Evolutionary conservation across 1,140 invertebrate species (phyloP), one percentile per base, ranked within the genome.

Genomic region (Drosophila lowei): DNA sequence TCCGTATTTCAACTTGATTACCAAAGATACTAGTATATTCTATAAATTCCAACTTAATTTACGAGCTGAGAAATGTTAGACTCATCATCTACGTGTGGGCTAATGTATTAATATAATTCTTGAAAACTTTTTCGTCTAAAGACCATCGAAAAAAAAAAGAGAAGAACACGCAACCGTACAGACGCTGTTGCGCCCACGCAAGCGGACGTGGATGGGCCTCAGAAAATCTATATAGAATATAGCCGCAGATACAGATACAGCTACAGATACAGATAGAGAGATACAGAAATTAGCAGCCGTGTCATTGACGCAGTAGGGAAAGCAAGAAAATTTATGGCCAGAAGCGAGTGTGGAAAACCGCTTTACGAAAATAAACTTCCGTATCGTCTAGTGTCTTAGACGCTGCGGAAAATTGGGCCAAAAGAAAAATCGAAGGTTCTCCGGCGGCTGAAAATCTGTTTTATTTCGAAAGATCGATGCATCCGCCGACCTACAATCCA

Each of bases 1-100:
- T 85, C 80, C 80, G 80, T 85, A 85, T 85, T 79, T 80, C 60
- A 79, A 79, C 46, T 84, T 79, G 67, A 76, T 84, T 79, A 72
- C 57, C 70, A 75, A 81, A 76, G 38, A 77, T 56, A 4, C 23
- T 2, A 23, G 4, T 25, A 25, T 25, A 25, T 25, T 25, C 23
- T 25, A 73, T 77, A 76, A 79, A 67, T 75, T 63, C 55, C 62
- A 75, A 71, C 66, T 78, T 74, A 83, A 83, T 83, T 83, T 83
- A 78, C 61, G 71, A 72, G 74, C 63, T 75, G 68, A 75, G 47
- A 54, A 79, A 76, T 61, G 55, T 48, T 59, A 72, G 67, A 38
- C 21, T 18, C 57, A 42, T 60, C 28, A 42, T 54, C 46, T 59
- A 8, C 21, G 13, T 75, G 81, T 70, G 77, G 77, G 81, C 47